Conservation (phyloP, 2,797 vertebrate genomes). For the Pseudopleuronectes americanus region DNA sequence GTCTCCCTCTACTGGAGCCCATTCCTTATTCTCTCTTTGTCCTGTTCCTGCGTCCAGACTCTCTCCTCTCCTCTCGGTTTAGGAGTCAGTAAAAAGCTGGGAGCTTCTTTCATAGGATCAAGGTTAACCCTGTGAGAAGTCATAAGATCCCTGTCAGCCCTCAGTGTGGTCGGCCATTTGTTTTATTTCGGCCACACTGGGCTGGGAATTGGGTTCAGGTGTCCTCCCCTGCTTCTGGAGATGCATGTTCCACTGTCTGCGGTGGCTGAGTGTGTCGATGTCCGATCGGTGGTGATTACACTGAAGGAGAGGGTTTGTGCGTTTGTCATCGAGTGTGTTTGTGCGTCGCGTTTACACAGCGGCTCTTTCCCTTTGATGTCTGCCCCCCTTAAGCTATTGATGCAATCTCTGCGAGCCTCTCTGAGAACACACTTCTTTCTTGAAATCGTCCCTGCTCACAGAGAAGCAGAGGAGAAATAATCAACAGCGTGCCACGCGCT, state of each 20-base stretch:
- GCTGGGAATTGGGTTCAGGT: conserved; percentile 55
- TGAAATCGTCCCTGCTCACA: conserved; percentile 63
- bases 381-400: conserved; percentile 52
- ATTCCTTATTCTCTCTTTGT: conserved; percentile 27
- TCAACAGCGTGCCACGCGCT: conserved; percentile 52
- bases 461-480: conserved; percentile 58
- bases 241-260: conserved; percentile 33
- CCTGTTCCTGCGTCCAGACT: not conserved
- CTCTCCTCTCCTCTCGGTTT: not conserved
- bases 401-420: conserved; percentile 57
- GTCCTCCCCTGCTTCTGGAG: conserved; percentile 35
- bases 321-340: conserved; percentile 21
- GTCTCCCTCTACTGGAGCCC: conserved; percentile 19
- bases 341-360: conserved; percentile 44
- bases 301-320: conserved; percentile 30
- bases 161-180: conserved; percentile 32
- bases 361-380: conserved; percentile 48
- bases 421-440: conserved; percentile 48
- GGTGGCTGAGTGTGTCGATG: conserved; percentile 32
- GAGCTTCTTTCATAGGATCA: conserved; percentile 40
- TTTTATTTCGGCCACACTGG: conserved; percentile 29
- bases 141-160: conserved; percentile 44
- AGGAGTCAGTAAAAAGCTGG: conserved; percentile 12
- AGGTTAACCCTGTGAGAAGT: conserved; percentile 32
- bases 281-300: conserved; percentile 32